phyloP scores from a whole-genome alignment of 2,888 invertebrate genomes.

The Mythimna albipuncta region DNA sequence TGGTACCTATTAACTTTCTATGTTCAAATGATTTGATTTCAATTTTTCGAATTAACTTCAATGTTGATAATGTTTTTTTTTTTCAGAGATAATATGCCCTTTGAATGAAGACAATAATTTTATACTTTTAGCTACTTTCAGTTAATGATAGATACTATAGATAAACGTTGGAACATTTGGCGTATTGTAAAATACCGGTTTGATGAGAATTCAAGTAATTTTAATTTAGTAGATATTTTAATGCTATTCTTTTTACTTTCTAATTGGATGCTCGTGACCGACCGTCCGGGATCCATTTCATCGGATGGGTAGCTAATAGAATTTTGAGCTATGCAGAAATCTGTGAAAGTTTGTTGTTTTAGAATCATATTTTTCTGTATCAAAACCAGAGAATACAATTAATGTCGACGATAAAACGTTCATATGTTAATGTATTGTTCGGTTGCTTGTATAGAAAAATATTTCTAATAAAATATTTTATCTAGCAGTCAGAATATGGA shows the following conservation, averaged over 20 bases:
- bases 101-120: conserved; percentile 19
- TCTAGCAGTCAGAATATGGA: too few relatives aligned
- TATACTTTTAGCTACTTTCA: not conserved
- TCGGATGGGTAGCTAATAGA: conserved; percentile 18
- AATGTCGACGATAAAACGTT: too few relatives aligned
- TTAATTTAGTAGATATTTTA: conserved; percentile 47
- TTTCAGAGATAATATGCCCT: not conserved
- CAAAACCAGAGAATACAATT: not conserved
- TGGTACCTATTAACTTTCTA: not conserved
- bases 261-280: conserved; percentile 75
- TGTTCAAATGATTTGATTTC: not conserved
- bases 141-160: conserved; percentile 6
- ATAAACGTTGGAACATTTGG: not conserved
- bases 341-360: conserved; percentile 37
- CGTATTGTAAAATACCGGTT: conserved; percentile 62
- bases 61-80: too few relatives aligned
- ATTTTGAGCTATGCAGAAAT: conserved; percentile 24
- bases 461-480: too few relatives aligned
- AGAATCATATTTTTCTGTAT: not conserved
- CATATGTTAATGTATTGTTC: too few relatives aligned
- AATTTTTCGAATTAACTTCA: not conserved
- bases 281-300: conserved; percentile 48
- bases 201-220: conserved; percentile 70
- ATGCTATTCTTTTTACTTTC: conserved; percentile 72
- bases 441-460: too few relatives aligned